phyloP scores from a whole-genome alignment of 2,888 invertebrate species.

The Chrysomela aeneicollis region DNA sequence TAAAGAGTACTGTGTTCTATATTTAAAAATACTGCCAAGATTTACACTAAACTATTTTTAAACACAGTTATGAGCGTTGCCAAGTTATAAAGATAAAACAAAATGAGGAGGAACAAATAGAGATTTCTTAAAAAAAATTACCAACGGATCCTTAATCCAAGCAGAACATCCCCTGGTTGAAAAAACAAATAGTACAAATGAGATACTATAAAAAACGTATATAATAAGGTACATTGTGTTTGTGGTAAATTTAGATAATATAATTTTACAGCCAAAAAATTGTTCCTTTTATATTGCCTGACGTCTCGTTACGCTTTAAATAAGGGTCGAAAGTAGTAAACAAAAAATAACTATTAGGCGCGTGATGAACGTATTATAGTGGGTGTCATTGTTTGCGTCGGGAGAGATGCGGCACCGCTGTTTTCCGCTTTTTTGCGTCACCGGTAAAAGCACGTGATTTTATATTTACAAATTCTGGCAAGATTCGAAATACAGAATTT shows the following conservation, averaged over 20 bases:
- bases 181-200: too few relatives aligned
- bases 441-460: slow-evolving; percentile 55
- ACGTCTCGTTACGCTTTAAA: not conserved
- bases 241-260: not conserved
- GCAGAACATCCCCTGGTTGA: too few relatives aligned
- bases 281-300: not conserved
- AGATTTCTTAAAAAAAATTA: not conserved
- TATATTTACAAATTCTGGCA: slow-evolving; percentile 54
- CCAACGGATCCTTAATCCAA: not conserved
- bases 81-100: not conserved
- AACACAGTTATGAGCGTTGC: slow-evolving; percentile 17
- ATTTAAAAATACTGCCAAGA: slow-evolving; percentile 17
- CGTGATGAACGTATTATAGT: not conserved
- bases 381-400: not conserved
- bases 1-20: slow-evolving; percentile 9
- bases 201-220: too few relatives aligned
- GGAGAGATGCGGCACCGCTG: slow-evolving; percentile 19
- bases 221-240: not conserved
- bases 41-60: slow-evolving; percentile 28
- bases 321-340: not conserved
- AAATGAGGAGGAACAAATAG: not conserved
- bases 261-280: not conserved
- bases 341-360: not conserved
- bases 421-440: slow-evolving; percentile 27
- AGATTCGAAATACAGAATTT: slow-evolving; percentile 28